A percentile compares a stretch with the other conserved stretches of the same genome.
Evolutionary conservation across 2,113 vertebrate species (phyloP).

Genomic region (Bothrops jararaca): DNA sequence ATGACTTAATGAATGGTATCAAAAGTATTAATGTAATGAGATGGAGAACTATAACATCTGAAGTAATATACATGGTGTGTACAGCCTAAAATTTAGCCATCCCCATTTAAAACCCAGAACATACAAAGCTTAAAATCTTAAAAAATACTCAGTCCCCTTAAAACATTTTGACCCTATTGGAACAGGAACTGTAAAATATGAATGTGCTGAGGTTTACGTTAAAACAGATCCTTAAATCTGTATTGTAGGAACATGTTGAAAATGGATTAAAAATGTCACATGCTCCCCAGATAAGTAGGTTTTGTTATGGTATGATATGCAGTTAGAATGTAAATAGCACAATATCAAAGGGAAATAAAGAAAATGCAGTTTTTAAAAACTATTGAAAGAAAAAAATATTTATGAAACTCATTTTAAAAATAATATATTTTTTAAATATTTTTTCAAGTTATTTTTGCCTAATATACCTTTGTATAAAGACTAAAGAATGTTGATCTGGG

Average conservation of each 20-base stretch:
- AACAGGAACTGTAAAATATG: slow-evolving; percentile 16
- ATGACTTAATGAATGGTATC: slow-evolving; percentile 8
- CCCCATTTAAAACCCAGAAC: no score
- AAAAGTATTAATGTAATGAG: slow-evolving; percentile 15
- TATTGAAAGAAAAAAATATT: background rate
- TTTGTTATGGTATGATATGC: background rate
- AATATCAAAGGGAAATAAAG: background rate
- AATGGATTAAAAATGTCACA: background rate
- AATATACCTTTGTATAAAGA: background rate
- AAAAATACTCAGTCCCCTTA: no score
- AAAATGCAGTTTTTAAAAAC: background rate
- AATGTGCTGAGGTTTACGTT: slow-evolving; percentile 29
- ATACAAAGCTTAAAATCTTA: no score
- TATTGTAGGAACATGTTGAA: background rate
- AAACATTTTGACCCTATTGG: no score
- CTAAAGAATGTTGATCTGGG: background rate
- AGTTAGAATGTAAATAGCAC: slow-evolving; percentile 25
- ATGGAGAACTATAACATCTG: background rate
- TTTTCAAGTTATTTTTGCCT: background rate
- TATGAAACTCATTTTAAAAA: background rate
- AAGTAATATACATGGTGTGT: background rate
- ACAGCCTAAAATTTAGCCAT: no score
- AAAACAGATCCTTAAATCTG: slow-evolving; percentile 24
- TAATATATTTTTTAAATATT: background rate
- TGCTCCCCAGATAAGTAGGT: slow-evolving; percentile 8